Percentiles rank a stretch among this genome's conserved stretches.
These are phyloP conservation scores for Nomada ruficornis DNA, from an alignment of 2,888 invertebrate species.

Conservation along the genomic window DNA sequence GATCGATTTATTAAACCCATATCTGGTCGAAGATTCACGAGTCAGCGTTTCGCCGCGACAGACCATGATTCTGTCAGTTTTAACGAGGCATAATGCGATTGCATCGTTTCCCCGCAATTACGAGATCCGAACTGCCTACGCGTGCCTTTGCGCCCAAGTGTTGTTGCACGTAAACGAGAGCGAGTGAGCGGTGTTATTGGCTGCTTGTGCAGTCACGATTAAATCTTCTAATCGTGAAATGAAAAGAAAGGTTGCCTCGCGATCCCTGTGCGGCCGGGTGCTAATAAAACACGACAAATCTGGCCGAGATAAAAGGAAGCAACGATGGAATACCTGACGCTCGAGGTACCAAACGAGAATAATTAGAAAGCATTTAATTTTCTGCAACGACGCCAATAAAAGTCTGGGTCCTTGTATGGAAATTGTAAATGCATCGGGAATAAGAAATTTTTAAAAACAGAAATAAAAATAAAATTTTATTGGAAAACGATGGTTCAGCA, in stretches of 20 bases:
- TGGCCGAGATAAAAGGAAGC: slow-evolving; percentile 27
- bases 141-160: slow-evolving; percentile 2
- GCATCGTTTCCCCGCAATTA: slow-evolving; percentile 42
- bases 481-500: background rate
- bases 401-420: too few species aligned
- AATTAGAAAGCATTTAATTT: slow-evolving; percentile 31
- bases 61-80: slow-evolving; percentile 21
- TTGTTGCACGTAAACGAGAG: slow-evolving; percentile 27
- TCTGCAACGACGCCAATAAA: background rate
- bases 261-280: slow-evolving; percentile 25
- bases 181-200: slow-evolving; percentile 16
- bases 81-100: slow-evolving; percentile 44
- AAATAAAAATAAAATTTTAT: background rate
- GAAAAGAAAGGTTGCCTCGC: slow-evolving; percentile 21
- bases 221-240: slow-evolving; percentile 25
- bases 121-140: slow-evolving; percentile 31
- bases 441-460: too few species aligned
- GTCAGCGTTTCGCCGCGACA: background rate
- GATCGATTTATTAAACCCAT: slow-evolving; percentile 31
- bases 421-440: too few species aligned
- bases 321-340: slow-evolving; percentile 7
- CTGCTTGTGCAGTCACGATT: slow-evolving; percentile 33
- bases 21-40: slow-evolving; percentile 5
- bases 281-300: slow-evolving; percentile 42
- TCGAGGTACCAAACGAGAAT: background rate